Evolutionary conservation across 2,113 vertebrate genomes (phyloP).

Genomic region (Urocolius indicus): DNA sequence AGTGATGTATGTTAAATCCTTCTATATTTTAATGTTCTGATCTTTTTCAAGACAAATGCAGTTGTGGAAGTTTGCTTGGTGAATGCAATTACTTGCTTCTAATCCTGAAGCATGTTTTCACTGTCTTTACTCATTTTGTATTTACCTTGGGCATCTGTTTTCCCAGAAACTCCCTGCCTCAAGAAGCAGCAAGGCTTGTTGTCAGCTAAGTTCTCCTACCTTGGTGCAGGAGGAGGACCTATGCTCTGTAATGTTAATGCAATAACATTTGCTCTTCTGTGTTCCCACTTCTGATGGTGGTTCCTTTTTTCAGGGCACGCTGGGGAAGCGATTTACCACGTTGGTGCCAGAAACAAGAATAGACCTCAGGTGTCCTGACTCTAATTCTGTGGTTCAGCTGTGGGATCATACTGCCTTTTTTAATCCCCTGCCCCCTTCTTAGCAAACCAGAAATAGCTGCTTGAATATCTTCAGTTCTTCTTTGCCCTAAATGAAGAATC

Average conservation of each 20-base stretch:
- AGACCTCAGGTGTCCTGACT: conserved; percentile 56
- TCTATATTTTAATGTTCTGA: neutral
- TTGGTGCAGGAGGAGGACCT: rapidly evolving
- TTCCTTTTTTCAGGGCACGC: conserved; percentile 15
- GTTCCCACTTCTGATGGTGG: neutral
- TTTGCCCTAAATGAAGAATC: conserved; percentile 15
- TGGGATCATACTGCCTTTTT: conserved; percentile 41
- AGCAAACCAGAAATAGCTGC: conserved; percentile 53
- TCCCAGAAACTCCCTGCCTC: neutral
- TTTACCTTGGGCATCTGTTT: neutral
- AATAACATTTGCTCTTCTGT: neutral
- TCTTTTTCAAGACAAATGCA: neutral
- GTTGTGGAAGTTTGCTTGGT: conserved; percentile 14
- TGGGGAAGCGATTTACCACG: neutral
- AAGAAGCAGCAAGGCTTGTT: neutral
- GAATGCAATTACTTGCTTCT: neutral
- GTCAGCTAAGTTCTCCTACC: neutral
- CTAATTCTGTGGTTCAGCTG: conserved; percentile 53
- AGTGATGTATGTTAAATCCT: neutral
- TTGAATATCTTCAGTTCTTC: neutral
- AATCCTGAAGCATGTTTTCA: neutral
- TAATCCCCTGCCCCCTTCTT: conserved; percentile 25
- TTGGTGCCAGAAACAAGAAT: conserved; percentile 53
- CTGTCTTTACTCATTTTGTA: neutral
- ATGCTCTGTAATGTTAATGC: neutral